These are phyloP conservation scores for Ladona fulva DNA, from an alignment of 1,140 invertebrate genomes.

Conservation along the genomic window DNA sequence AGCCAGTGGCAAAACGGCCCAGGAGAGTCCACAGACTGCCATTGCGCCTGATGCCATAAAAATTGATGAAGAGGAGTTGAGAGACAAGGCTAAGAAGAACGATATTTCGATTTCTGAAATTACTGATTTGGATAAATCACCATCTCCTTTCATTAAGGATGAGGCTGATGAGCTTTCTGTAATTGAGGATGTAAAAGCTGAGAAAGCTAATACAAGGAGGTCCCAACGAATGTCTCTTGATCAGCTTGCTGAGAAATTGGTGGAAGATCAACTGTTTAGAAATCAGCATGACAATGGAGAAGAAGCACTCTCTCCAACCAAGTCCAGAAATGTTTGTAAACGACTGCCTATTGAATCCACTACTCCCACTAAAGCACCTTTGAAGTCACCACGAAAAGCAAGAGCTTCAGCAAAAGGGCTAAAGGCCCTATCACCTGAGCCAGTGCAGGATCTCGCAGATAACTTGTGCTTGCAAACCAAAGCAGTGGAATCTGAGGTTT, in stretches of 20 bases:
- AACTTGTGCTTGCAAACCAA: neutral
- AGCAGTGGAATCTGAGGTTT: neutral
- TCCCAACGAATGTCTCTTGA: neutral
- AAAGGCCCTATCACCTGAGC: neutral
- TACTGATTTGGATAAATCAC: neutral
- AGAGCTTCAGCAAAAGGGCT: neutral
- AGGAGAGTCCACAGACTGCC: neutral
- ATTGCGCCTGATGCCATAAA: neutral
- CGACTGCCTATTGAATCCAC: neutral
- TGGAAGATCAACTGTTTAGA: neutral
- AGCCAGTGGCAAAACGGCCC: neutral
- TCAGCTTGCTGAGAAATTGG: neutral
- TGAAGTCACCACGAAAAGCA: neutral
- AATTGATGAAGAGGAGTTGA: neutral
- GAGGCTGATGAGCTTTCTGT: neutral
- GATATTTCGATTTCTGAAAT: neutral
- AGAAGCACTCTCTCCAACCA: neutral
- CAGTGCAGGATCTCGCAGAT: neutral
- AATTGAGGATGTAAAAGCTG: neutral
- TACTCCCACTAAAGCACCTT: neutral
- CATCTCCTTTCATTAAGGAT: neutral
- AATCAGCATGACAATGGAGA: neutral
- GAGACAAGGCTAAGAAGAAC: neutral
- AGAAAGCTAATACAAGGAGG: neutral
- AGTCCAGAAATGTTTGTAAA: neutral